A percentile compares a stretch with the other conserved stretches of the same genome.
Conservation (phyloP, 2,797 vertebrate species). For the Erethizon dorsatum region DNA sequence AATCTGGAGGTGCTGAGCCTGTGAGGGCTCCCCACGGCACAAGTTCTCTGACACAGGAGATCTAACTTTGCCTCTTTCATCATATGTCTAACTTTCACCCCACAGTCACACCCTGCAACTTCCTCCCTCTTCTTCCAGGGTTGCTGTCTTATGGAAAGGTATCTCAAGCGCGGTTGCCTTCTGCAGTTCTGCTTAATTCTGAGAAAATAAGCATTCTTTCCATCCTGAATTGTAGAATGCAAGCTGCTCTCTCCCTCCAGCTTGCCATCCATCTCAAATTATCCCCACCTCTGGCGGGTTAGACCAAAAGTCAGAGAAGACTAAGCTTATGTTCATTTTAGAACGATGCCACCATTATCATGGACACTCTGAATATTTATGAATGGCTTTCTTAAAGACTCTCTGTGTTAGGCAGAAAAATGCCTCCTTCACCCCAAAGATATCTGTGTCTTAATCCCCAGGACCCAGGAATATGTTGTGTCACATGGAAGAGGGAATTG, state of each 20-base stretch:
- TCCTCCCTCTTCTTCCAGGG: neutral
- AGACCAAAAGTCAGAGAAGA: neutral
- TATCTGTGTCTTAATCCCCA: too few relatives aligned
- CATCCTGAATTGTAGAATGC: neutral
- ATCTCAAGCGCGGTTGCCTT: neutral
- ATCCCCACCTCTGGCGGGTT: neutral
- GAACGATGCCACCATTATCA: too few relatives aligned
- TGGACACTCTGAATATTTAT: too few relatives aligned
- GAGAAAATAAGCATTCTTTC: neutral
- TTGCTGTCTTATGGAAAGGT: neutral
- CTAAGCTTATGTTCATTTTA: too few relatives aligned
- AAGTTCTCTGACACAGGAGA: neutral
- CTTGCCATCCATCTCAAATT: neutral
- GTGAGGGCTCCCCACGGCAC: neutral
- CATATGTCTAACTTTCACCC: too few relatives aligned
- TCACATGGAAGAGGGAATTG: too few relatives aligned
- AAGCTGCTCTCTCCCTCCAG: neutral
- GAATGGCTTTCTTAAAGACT: too few relatives aligned
- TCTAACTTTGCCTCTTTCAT: neutral
- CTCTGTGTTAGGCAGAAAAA: too few relatives aligned
- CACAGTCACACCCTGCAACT: neutral
- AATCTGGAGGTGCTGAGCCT: neutral
- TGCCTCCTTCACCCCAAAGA: too few relatives aligned
- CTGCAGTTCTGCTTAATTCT: neutral
- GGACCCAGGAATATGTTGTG: too few relatives aligned